Percentiles rank a stretch among this genome's conserved stretches.
Conservation (phyloP, 2,888 invertebrate genomes). For the Cryptocheilus praepositus region DNA sequence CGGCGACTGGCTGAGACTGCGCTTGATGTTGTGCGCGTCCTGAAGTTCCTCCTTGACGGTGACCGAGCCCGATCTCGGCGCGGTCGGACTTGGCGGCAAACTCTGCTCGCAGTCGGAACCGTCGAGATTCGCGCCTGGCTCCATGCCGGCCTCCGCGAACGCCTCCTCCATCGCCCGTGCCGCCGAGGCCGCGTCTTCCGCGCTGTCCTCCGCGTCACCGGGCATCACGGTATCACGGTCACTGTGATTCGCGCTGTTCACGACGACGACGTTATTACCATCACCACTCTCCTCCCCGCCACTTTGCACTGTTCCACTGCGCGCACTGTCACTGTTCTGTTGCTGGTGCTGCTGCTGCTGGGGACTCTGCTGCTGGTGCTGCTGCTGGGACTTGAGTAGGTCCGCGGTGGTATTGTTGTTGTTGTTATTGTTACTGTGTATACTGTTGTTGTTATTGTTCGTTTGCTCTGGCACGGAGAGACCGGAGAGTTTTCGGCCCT, state of each 20-base stretch:
- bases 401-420: constrained; percentile 74
- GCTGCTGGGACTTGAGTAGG: constrained; percentile 75
- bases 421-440: constrained; percentile 76
- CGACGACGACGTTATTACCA: constrained; percentile 65
- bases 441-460: constrained; percentile 75
- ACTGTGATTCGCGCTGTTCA: constrained; percentile 65
- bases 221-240: constrained; percentile 72
- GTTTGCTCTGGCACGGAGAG: constrained; percentile 83
- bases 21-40: constrained; percentile 67
- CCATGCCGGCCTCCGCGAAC: constrained; percentile 80
- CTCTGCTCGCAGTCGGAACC: constrained; percentile 73
- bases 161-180: constrained; percentile 78
- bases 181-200: constrained; percentile 74
- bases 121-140: constrained; percentile 73
- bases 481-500: constrained; percentile 90
- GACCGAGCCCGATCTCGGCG: constrained; percentile 70
- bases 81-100: constrained; percentile 70
- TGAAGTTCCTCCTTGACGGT: constrained; percentile 72
- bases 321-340: constrained; percentile 72
- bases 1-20: constrained; percentile 71
- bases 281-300: constrained; percentile 72
- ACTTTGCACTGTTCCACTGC: constrained; percentile 73
- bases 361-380: constrained; percentile 76
- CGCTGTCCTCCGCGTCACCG: constrained; percentile 73
- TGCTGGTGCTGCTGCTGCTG: constrained; percentile 76